phyloP scores from a whole-genome alignment of 2,888 invertebrate genomes.

The Drosophila colorata region DNA sequence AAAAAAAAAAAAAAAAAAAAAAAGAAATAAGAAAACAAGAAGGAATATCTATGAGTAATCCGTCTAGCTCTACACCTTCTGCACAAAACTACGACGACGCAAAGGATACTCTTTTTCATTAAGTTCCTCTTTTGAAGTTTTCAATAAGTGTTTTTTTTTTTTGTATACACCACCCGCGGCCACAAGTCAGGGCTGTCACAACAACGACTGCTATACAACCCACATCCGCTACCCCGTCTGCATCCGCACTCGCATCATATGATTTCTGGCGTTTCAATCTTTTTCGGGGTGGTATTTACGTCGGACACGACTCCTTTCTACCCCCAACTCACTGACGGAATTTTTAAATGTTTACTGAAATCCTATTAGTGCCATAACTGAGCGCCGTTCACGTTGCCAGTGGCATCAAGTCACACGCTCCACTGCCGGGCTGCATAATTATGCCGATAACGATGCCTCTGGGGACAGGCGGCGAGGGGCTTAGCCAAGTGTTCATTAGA shows the following conservation, averaged over 20 bases:
- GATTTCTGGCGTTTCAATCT: slow-evolving; percentile 44
- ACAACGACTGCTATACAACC: slow-evolving; percentile 27
- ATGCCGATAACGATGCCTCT: slow-evolving; percentile 55
- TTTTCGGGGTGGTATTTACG: slow-evolving; percentile 42
- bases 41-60: slow-evolving; percentile 62
- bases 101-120: slow-evolving; percentile 23
- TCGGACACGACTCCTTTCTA: slow-evolving; percentile 10
- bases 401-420: slow-evolving; percentile 26
- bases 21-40: background rate
- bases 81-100: slow-evolving; percentile 1
- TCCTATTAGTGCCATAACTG: slow-evolving; percentile 77
- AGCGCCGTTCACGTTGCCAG: slow-evolving; percentile 42
- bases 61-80: slow-evolving; percentile 31
- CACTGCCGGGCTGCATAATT: slow-evolving; percentile 38
- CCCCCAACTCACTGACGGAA: slow-evolving; percentile 63
- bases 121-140: slow-evolving; percentile 19
- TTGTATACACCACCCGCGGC: slow-evolving; percentile 1
- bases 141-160: slow-evolving; percentile 18
- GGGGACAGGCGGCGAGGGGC: slow-evolving; percentile 39
- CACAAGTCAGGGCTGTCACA: slow-evolving; percentile 51
- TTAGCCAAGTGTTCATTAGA: slow-evolving; percentile 43
- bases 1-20: background rate
- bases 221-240: slow-evolving; percentile 17
- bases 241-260: slow-evolving; percentile 35
- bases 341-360: slow-evolving; percentile 69